phyloP scores from a whole-genome alignment of 2,888 invertebrate genomes.

The Hydroisotoma schaefferi region DNA sequence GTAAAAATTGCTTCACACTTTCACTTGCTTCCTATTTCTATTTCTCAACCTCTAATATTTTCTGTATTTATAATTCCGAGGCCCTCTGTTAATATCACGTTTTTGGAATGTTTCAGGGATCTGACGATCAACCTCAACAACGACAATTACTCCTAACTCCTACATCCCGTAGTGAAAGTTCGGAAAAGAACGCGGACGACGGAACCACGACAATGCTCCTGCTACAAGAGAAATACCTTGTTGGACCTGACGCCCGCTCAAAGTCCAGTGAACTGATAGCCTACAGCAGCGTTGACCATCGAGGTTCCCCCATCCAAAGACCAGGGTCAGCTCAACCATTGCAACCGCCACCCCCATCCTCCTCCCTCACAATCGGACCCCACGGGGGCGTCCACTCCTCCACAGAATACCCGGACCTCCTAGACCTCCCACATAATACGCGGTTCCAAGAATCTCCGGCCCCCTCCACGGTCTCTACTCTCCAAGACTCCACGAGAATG shows the following conservation, averaged over 20 bases:
- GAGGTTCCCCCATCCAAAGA: background rate
- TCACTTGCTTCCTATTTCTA: too few species aligned
- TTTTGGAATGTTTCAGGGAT: background rate
- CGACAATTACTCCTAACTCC: conserved; percentile 13
- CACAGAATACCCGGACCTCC: conserved; percentile 30
- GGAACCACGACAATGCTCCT: conserved; percentile 2
- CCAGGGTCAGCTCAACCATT: conserved; percentile 10
- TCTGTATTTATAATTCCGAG: too few species aligned
- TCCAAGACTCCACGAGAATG: conserved; percentile 66
- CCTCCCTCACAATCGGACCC: conserved; percentile 4
- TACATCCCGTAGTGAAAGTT: background rate
- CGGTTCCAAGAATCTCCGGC: conserved; percentile 67
- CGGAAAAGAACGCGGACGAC: conserved; percentile 6
- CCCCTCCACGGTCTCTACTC: conserved; percentile 76
- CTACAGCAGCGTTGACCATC: conserved; percentile 3
- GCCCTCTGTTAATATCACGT: background rate
- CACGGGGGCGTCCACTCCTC: conserved; percentile 1
- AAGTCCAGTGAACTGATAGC: background rate
- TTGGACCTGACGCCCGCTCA: background rate
- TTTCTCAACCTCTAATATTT: too few species aligned
- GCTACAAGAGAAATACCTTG: conserved; percentile 7
- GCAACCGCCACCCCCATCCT: conserved; percentile 9
- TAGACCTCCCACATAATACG: conserved; percentile 59
- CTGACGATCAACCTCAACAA: conserved; percentile 11
- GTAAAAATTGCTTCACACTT: too few species aligned